Evolutionary conservation across 1,140 invertebrate species (phyloP), one percentile per base, ranked within the genome.

Genomic region (Pemphigus obesinymphae): DNA sequence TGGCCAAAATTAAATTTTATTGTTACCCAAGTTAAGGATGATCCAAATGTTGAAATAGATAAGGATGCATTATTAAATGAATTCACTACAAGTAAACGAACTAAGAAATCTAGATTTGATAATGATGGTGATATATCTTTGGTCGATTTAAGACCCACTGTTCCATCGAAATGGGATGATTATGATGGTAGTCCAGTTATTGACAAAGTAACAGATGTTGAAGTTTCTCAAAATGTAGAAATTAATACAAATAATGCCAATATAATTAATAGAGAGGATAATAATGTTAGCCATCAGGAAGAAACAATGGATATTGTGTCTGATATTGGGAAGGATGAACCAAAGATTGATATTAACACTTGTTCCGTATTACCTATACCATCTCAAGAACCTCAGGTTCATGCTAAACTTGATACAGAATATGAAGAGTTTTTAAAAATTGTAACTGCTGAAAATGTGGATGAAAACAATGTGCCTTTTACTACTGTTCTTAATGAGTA

Each of bases 111-210:
- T 29, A 80, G 76, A 80, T 80, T 80, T 13, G 45, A 58, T 43
- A 34, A 78, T 61, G 55, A 80, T 45, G n/a, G n/a, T n/a, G n/a
- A n/a, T 48, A 34, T 50, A 40, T 63, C 37, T 63, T 11, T 48
- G 17, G 37, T 63, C 26, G 76, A 80, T 63, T 45, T 80, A 61
- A 80, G 76, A 43, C 76, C 76, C 31, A 80, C 75, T 5, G 73
- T 82, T 31, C 83, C 63, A 43, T 84, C 84, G 0, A 84, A 83
- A 80, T 84, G 84, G 84, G 84, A 84, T 68, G 84, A 84, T 78
- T 84, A 84, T 66, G 83, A 84, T 48, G 82, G 83, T 55, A 82
- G 82, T 80, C 73, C 82, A 20, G 53, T n/a, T 58, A 63, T n/a
- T 48, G 72, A 58, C 7, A 63, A 76, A 53, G 7, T 63, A 31